Conservation (phyloP, 2,113 vertebrate genomes). For the Pagrus major region DNA sequence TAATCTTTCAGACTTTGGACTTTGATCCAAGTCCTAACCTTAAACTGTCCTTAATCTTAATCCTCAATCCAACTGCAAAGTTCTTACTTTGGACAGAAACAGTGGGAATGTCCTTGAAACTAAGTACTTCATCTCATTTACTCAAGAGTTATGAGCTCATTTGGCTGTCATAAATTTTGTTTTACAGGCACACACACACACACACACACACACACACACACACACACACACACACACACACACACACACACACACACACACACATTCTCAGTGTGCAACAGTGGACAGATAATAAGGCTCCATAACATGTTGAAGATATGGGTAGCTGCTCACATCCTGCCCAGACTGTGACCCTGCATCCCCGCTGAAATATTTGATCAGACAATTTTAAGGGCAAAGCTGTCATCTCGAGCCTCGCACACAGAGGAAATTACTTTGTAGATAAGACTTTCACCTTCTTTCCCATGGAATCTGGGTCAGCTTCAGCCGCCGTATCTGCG, state of each 20-base stretch:
- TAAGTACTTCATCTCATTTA: not conserved
- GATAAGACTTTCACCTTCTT: slow-evolving; percentile 50
- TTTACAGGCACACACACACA: not conserved
- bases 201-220: not conserved
- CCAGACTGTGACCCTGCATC: slow-evolving; percentile 19
- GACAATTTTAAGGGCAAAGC: slow-evolving; percentile 60
- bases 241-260: not conserved
- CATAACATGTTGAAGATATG: slow-evolving; percentile 23
- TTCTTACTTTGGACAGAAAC: not conserved
- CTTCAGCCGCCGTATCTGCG: slow-evolving; percentile 18
- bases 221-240: not conserved
- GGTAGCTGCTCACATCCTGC: slow-evolving; percentile 14
- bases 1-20: too few species aligned
- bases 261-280: not conserved
- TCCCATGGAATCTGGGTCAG: slow-evolving; percentile 56
- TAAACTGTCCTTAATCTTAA: not conserved
- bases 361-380: slow-evolving; percentile 37
- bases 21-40: not conserved
- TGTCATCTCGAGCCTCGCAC: slow-evolving; percentile 23
- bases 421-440: slow-evolving; percentile 57
- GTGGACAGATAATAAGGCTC: slow-evolving; percentile 28
- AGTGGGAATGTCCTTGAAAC: not conserved
- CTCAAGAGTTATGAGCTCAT: slow-evolving; percentile 6
- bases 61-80: not conserved
- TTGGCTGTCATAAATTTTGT: not conserved